Evolutionary conservation across 2,888 invertebrate species (phyloP).

Genomic region (Polyploca ridens): DNA sequence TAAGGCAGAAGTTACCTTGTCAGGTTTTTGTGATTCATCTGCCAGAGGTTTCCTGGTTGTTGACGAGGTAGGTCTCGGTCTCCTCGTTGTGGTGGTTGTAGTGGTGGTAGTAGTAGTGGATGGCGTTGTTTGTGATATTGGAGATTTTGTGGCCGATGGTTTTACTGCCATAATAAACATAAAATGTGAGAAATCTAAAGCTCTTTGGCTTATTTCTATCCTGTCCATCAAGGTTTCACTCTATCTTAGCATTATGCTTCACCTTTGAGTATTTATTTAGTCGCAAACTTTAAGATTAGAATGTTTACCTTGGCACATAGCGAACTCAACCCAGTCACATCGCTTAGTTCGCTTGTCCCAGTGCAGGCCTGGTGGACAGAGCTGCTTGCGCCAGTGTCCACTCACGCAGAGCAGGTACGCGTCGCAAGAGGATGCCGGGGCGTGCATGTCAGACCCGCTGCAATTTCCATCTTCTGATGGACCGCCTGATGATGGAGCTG

Average conservation of each 20-base stretch:
- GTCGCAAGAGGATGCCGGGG: conserved; percentile 88
- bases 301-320: conserved; percentile 85
- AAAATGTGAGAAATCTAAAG: not conserved
- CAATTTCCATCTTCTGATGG: conserved; percentile 53
- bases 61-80: conserved; percentile 42
- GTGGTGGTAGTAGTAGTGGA: conserved; percentile 37
- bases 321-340: conserved; percentile 92
- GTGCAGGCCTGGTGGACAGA: conserved; percentile 91
- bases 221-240: too few relatives aligned
- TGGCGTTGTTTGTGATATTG: conserved; percentile 42
- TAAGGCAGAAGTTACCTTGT: conserved; percentile 49
- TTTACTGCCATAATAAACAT: conserved; percentile 35
- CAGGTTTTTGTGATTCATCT: conserved; percentile 57
- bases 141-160: conserved; percentile 60
- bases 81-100: conserved; percentile 39
- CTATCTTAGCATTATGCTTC: too few relatives aligned
- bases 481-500: conserved; percentile 42
- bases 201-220: not conserved
- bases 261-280: too few relatives aligned
- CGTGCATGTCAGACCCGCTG: conserved; percentile 59
- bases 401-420: conserved; percentile 90
- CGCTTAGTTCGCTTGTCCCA: conserved; percentile 89
- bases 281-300: not conserved
- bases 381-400: conserved; percentile 88
- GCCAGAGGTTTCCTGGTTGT: conserved; percentile 53